phyloP scores from a whole-genome alignment of 2,113 vertebrate species.

The Cathartes aura region DNA sequence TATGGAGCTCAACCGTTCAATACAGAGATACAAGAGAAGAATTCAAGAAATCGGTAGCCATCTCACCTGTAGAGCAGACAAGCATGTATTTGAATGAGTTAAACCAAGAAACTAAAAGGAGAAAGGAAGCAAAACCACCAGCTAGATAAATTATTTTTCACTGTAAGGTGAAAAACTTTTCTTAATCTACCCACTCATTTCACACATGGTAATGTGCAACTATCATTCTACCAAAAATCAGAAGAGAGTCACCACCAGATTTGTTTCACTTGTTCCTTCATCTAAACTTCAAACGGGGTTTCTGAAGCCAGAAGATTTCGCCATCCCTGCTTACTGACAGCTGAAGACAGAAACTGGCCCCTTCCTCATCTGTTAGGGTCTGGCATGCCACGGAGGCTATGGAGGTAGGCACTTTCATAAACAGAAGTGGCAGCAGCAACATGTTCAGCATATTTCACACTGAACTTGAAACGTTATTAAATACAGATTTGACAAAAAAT shows the following conservation, averaged over 20 bases:
- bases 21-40: neutral
- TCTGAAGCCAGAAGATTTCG: neutral
- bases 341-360: neutral
- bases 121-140: constrained; percentile 14
- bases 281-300: neutral
- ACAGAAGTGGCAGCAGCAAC: neutral
- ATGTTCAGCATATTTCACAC: neutral
- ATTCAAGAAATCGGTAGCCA: neutral
- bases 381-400: accelerated
- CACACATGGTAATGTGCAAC: neutral
- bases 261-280: neutral
- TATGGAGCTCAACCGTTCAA: neutral
- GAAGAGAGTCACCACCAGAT: neutral
- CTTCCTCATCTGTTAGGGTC: neutral
- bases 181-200: neutral
- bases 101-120: neutral
- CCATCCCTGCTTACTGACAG: neutral
- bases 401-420: neutral
- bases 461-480: neutral
- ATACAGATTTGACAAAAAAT: neutral
- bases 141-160: neutral
- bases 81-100: neutral
- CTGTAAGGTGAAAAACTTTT: neutral
- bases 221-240: neutral
- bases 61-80: neutral